Percentiles rank a stretch among this genome's conserved stretches.
Evolutionary conservation across 2,888 invertebrate species (phyloP).

Genomic region (Apamea crenata): DNA sequence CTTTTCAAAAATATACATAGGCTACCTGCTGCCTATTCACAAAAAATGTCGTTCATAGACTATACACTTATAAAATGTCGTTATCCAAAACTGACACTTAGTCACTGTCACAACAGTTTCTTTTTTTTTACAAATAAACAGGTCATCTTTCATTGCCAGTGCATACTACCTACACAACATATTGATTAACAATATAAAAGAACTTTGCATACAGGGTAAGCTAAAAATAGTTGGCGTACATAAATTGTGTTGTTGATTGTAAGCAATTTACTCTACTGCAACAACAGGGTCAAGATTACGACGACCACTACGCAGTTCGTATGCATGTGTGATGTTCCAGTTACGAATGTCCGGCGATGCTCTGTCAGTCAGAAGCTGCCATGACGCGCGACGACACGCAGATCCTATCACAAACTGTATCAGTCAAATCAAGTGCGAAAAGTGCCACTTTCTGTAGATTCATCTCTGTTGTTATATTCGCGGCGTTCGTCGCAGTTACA

Average conservation of each 20-base stretch:
- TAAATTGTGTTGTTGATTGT: constrained; percentile 61
- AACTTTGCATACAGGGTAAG: neutral
- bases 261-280: constrained; percentile 68
- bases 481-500: constrained; percentile 70
- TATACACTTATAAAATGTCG: too few relatives aligned
- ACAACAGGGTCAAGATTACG: constrained; percentile 81
- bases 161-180: neutral
- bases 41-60: too few relatives aligned
- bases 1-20: neutral
- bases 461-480: constrained; percentile 71
- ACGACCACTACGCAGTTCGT: constrained; percentile 71
- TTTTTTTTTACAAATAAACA: neutral
- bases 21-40: neutral
- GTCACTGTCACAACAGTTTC: constrained; percentile 22
- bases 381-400: constrained; percentile 86
- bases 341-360: constrained; percentile 76
- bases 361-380: constrained; percentile 83
- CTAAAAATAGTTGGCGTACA: constrained; percentile 38
- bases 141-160: constrained; percentile 25
- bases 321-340: constrained; percentile 75
- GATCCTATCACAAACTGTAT: constrained; percentile 73
- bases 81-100: neutral
- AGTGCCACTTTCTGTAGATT: constrained; percentile 80
- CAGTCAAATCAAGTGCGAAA: constrained; percentile 77
- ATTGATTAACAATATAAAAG: neutral